Evolutionary conservation across 1,140 invertebrate genomes (phyloP).

Genomic region (Seison nebaliae): DNA sequence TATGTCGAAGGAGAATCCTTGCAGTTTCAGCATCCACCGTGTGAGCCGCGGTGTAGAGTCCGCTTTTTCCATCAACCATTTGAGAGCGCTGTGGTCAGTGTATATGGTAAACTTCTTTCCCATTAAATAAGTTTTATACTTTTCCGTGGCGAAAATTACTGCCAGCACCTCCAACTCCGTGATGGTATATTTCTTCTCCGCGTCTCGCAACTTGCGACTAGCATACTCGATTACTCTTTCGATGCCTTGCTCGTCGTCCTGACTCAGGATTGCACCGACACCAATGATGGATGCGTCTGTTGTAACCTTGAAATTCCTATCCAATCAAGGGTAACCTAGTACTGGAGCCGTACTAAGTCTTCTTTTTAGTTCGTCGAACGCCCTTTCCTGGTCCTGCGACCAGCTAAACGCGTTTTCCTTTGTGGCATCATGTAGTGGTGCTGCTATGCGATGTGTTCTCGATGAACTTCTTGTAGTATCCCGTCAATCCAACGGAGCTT

Average conservation of each 20-base stretch:
- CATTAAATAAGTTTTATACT: slow-evolving; percentile 5
- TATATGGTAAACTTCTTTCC: slow-evolving; percentile 5
- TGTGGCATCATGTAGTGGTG: slow-evolving; percentile 20
- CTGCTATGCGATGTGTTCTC: slow-evolving; percentile 19
- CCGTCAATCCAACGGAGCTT: slow-evolving; percentile 21
- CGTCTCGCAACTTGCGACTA: neutral
- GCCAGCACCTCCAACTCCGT: slow-evolving; percentile 1
- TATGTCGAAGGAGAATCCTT: slow-evolving; percentile 11
- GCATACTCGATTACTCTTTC: neutral
- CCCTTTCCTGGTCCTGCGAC: slow-evolving; percentile 10
- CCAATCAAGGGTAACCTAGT: slow-evolving; percentile 7
- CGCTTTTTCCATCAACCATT: slow-evolving; percentile 17
- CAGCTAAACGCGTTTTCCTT: slow-evolving; percentile 16
- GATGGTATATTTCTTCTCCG: slow-evolving; percentile 1
- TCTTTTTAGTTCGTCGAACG: slow-evolving; percentile 15
- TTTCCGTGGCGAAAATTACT: slow-evolving; percentile 4
- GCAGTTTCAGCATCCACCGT: slow-evolving; percentile 8
- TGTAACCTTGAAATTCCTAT: neutral
- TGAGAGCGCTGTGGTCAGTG: slow-evolving; percentile 11
- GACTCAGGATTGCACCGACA: neutral
- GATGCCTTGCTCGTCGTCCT: neutral
- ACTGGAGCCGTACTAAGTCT: slow-evolving; percentile 5
- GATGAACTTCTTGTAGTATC: slow-evolving; percentile 20
- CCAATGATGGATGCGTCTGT: slow-evolving; percentile 8
- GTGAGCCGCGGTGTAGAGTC: slow-evolving; percentile 23